A percentile compares a stretch with the other conserved stretches of the same genome.
phyloP scores from a whole-genome alignment of 2,888 invertebrate species.

The Dione juno region DNA sequence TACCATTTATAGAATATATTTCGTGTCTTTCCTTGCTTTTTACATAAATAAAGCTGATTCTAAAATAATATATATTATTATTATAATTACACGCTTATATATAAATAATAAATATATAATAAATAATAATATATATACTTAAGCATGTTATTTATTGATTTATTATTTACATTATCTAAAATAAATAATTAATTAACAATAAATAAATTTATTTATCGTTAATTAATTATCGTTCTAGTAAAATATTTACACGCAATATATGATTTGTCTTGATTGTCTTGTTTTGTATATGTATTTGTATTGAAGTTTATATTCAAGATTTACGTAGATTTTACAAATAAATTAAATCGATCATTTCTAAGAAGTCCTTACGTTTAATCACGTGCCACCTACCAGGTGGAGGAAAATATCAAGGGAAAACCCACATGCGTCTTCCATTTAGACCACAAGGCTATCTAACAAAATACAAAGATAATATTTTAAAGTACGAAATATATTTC shows the following conservation, averaged over 20 bases:
- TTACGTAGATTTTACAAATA: constrained; percentile 5
- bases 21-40: neutral
- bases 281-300: too few relatives aligned
- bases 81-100: too few relatives aligned
- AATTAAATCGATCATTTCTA: constrained; percentile 10
- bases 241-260: too few relatives aligned
- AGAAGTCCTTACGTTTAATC: constrained; percentile 18
- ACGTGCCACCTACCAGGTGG: constrained; percentile 9
- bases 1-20: too few relatives aligned
- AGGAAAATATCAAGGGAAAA: constrained; percentile 19
- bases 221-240: too few relatives aligned
- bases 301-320: neutral
- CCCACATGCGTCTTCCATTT: constrained; percentile 8
- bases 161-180: too few relatives aligned
- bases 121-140: too few relatives aligned
- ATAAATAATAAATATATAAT: too few relatives aligned
- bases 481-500: neutral
- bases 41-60: neutral
- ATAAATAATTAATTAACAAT: too few relatives aligned
- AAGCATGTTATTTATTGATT: too few relatives aligned
- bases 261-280: too few relatives aligned
- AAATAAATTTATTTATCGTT: too few relatives aligned
- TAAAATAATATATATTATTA: neutral
- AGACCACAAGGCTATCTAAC: constrained; percentile 8
- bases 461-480: constrained; percentile 3